A percentile compares a stretch with the other conserved stretches of the same genome.
phyloP scores from a whole-genome alignment of 1,140 invertebrate genomes.

The Coelopa frigida region DNA sequence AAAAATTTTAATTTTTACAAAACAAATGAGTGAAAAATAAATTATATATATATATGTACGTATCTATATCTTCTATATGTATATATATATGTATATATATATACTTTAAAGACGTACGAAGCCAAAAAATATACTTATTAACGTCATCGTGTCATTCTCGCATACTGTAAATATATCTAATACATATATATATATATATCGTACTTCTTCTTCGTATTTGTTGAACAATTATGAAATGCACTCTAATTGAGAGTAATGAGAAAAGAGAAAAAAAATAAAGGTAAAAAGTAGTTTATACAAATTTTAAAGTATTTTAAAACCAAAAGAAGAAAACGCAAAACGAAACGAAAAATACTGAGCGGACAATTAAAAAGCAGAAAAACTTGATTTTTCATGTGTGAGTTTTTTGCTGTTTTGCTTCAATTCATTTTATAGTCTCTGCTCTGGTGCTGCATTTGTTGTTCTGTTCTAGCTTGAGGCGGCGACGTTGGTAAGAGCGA shows the following conservation, averaged over 20 bases:
- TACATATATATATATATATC: conserved; percentile 14
- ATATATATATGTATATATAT: background rate
- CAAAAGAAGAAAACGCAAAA: conserved; percentile 1
- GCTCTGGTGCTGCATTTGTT: conserved; percentile 8
- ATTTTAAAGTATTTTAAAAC: conserved; percentile 2
- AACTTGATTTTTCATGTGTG: no score
- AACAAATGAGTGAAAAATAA: conserved; percentile 4
- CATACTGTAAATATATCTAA: conserved; percentile 16
- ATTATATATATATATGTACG: background rate
- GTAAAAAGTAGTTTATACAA: conserved; percentile 1
- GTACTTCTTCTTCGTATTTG: conserved; percentile 21
- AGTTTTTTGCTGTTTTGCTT: conserved; percentile 14
- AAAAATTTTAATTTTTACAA: conserved; percentile 6
- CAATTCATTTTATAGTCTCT: conserved; percentile 7
- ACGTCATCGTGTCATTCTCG: conserved; percentile 44
- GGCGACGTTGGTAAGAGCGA: conserved; percentile 10
- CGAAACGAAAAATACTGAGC: background rate
- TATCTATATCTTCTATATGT: conserved; percentile 1
- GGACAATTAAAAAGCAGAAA: no score
- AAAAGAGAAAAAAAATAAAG: conserved; percentile 18
- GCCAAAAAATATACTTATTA: conserved; percentile 30
- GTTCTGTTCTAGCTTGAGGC: conserved; percentile 13
- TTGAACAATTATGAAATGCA: conserved; percentile 44
- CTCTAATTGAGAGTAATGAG: conserved; percentile 43
- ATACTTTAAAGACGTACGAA: conserved; percentile 6